A percentile compares a stretch with the other conserved stretches of the same genome.
These are phyloP conservation scores for Leucophenga varia DNA, from an alignment of 1,140 invertebrate species.

Conservation along the genomic window DNA sequence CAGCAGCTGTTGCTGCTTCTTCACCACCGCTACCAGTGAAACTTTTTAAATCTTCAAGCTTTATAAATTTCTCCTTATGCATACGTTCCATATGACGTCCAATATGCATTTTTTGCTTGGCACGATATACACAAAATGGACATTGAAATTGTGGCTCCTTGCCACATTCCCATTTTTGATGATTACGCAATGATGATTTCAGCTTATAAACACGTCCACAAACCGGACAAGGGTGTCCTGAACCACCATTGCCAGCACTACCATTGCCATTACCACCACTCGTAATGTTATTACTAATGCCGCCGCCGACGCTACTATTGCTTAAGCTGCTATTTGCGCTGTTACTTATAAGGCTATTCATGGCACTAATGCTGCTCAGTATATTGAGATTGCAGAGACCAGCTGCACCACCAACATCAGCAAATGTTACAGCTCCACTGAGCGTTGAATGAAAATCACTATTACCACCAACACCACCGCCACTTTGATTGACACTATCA, in stretches of 20 bases:
- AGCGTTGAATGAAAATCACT: constrained; percentile 41
- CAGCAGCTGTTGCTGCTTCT: constrained; percentile 11
- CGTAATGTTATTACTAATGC: no score
- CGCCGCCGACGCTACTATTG: constrained; percentile 23
- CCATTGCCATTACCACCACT: constrained; percentile 2
- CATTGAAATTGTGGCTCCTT: constrained; percentile 82
- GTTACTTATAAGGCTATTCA: constrained; percentile 50
- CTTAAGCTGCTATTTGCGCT: constrained; percentile 12
- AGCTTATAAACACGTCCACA: constrained; percentile 81
- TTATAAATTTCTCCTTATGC: constrained; percentile 70
- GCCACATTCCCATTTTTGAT: constrained; percentile 86
- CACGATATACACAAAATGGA: constrained; percentile 77
- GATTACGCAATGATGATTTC: constrained; percentile 79
- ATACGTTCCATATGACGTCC: constrained; percentile 83
- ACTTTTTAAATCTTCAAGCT: constrained; percentile 48
- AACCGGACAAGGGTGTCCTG: constrained; percentile 71
- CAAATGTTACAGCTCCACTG: constrained; percentile 42
- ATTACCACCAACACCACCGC: constrained; percentile 27
- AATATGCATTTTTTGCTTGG: constrained; percentile 84
- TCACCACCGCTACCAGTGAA: constrained; percentile 23
- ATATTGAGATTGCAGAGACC: constrained; percentile 50
- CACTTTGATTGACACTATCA: constrained; percentile 20
- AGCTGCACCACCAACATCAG: constrained; percentile 50
- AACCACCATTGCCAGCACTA: constrained; percentile 44
- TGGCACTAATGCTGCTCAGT: constrained; percentile 50